Percentiles rank a stretch among this genome's conserved stretches.
Evolutionary conservation across 37 sponge, comb jelly and placozoan species (phyloP).

Genomic region (Chondrilla cf. caribensis): DNA sequence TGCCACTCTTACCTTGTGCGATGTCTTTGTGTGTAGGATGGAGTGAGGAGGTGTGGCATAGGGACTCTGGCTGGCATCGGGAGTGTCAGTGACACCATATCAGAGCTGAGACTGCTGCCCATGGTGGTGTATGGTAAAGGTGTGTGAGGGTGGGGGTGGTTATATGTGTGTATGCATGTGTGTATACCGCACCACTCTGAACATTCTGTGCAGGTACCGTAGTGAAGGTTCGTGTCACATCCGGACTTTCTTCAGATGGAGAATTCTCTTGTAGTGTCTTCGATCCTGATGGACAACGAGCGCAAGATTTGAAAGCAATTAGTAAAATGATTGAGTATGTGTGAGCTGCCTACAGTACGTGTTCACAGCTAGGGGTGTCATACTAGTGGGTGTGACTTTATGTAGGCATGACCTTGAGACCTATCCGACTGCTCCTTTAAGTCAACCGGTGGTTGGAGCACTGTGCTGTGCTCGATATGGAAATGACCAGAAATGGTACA

Average conservation of each 20-base stretch:
- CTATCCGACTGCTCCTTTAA: neutral
- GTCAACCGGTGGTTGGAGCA: neutral
- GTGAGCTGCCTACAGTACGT: neutral
- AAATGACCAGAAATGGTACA: conserved; percentile 4
- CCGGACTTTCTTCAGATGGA: neutral
- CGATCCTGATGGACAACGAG: neutral
- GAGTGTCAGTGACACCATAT: neutral
- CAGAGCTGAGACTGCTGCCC: neutral
- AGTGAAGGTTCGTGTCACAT: neutral
- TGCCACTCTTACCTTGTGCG: no score
- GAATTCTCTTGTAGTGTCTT: neutral
- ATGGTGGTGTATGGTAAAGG: neutral
- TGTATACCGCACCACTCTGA: neutral
- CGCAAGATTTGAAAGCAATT: neutral
- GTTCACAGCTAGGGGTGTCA: neutral
- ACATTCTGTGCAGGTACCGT: neutral
- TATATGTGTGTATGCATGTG: neutral
- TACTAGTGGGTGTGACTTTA: neutral
- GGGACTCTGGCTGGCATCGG: neutral
- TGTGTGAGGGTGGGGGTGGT: neutral
- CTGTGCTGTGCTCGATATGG: conserved; percentile 6
- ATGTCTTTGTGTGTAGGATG: no score
- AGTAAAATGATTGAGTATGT: neutral
- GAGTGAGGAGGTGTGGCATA: no score
- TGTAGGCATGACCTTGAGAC: neutral